Evolutionary conservation across 1,140 invertebrate genomes (phyloP).

Genomic region (Lasioglossum albipes): DNA sequence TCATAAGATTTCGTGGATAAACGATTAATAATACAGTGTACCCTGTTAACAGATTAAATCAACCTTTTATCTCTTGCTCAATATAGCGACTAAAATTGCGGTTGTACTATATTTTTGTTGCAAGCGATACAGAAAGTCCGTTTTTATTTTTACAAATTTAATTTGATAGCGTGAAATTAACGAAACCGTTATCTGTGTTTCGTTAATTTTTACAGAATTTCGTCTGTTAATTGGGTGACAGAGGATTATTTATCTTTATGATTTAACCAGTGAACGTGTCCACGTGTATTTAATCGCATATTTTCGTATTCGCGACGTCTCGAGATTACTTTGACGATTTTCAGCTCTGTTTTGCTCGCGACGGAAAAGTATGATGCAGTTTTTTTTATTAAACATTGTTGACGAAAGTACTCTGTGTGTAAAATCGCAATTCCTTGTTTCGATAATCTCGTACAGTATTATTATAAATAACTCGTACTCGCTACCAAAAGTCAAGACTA

Average conservation of each 20-base stretch:
- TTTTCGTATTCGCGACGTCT: neutral
- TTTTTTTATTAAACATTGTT: neutral
- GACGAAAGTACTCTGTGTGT: too few species aligned
- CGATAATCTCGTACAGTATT: too few species aligned
- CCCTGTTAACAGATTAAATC: too few species aligned
- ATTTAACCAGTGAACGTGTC: neutral
- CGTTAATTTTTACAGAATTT: neutral
- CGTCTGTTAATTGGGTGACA: neutral
- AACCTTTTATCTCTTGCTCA: too few species aligned
- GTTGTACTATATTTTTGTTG: neutral
- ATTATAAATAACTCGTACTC: neutral
- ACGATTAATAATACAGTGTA: neutral
- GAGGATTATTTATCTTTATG: neutral
- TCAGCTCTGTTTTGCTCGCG: too few species aligned
- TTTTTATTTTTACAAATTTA: neutral
- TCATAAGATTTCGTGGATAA: too few species aligned
- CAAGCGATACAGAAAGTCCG: too few species aligned
- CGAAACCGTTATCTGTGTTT: neutral
- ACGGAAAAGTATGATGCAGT: neutral
- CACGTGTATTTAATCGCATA: neutral
- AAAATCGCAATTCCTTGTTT: too few species aligned
- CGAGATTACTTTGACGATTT: slow-evolving; percentile 1
- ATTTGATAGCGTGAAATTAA: neutral
- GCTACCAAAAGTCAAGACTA: too few species aligned
- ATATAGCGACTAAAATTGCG: neutral